phyloP scores from a whole-genome alignment of 2,888 invertebrate species.

The Diploptera punctata region DNA sequence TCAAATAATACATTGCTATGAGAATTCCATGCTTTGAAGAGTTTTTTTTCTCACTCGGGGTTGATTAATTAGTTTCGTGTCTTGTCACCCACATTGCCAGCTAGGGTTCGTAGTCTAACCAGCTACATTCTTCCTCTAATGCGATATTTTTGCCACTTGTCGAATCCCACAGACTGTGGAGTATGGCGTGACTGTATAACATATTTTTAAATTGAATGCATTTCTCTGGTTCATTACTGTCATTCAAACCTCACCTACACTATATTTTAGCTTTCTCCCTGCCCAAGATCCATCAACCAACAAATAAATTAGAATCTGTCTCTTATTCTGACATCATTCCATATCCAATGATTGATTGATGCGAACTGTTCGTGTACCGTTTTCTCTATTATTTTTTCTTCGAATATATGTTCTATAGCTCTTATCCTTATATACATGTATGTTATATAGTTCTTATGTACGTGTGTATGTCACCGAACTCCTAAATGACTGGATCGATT shows the following conservation, averaged over 20 bases:
- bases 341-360: neutral
- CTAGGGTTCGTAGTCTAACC: neutral
- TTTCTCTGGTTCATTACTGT: neutral
- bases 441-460: too few species aligned
- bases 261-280: neutral
- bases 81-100: too few species aligned
- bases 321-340: neutral
- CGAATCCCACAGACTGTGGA: neutral
- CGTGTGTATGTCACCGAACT: too few species aligned
- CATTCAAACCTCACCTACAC: neutral
- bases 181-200: slow-evolving; percentile 19
- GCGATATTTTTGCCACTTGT: neutral
- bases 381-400: too few species aligned
- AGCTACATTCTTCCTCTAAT: neutral
- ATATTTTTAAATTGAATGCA: neutral
- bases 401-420: too few species aligned
- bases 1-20: too few species aligned
- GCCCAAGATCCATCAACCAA: neutral
- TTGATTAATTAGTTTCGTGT: too few species aligned
- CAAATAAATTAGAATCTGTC: neutral
- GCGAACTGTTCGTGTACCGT: too few species aligned
- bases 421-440: too few species aligned
- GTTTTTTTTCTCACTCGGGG: too few species aligned
- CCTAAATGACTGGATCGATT: too few species aligned
- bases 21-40: too few species aligned